A percentile compares a stretch with the other conserved stretches of the same genome.
Conservation (phyloP, 2,888 invertebrate species). For the Spodoptera littoralis region DNA sequence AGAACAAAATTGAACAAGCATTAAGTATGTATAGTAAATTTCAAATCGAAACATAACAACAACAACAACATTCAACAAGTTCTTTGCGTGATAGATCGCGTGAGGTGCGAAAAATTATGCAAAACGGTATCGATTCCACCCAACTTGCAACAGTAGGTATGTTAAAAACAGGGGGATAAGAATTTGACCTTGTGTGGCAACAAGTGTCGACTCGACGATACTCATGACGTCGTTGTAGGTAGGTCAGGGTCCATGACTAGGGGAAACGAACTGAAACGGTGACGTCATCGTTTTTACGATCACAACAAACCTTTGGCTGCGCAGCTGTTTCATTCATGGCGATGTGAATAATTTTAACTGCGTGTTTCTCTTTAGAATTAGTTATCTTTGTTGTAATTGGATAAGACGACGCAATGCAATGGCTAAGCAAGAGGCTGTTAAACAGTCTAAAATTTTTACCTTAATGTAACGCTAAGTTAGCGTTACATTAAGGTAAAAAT, state of each 20-base stretch:
- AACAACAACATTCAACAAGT: slow-evolving; percentile 19
- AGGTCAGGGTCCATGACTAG: slow-evolving; percentile 33
- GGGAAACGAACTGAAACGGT: slow-evolving; percentile 18
- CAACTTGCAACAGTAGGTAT: slow-evolving; percentile 4
- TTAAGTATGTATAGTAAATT: background rate
- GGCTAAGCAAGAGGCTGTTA: too few relatives aligned
- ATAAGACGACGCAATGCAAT: too few relatives aligned
- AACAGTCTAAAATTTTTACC: too few relatives aligned
- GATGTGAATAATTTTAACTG: slow-evolving; percentile 1
- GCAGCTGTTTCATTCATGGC: slow-evolving; percentile 21
- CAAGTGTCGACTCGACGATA: slow-evolving; percentile 16
- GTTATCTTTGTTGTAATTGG: too few relatives aligned
- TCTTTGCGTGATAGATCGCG: slow-evolving; percentile 3
- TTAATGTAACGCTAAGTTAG: too few relatives aligned
- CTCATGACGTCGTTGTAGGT: slow-evolving; percentile 32
- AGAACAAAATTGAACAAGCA: too few relatives aligned
- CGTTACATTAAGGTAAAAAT: too few relatives aligned
- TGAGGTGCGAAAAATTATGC: slow-evolving; percentile 3
- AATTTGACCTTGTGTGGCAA: slow-evolving; percentile 34
- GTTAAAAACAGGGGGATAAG: slow-evolving; percentile 9
- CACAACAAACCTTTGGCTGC: slow-evolving; percentile 27
- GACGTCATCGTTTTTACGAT: slow-evolving; percentile 39
- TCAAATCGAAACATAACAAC: slow-evolving; percentile 2
- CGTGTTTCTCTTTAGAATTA: slow-evolving; percentile 3
- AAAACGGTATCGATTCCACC: slow-evolving; percentile 17